Conservation (phyloP, 2,888 invertebrate genomes). For the Amblyjoppa fuscipennis region DNA sequence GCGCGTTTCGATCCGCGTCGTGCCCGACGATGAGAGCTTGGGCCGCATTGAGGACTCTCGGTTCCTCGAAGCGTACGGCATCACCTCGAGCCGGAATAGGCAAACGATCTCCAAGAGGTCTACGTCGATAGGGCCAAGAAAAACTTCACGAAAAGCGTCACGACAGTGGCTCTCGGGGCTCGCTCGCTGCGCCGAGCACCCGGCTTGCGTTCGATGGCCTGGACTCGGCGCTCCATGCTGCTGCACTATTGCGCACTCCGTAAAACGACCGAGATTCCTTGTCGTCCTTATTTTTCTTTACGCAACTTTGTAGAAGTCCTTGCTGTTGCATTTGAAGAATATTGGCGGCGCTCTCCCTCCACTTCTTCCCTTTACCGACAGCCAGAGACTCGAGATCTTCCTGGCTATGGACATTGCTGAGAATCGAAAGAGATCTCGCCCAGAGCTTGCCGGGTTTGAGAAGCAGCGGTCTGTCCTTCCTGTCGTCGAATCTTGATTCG, state of each 20-base stretch:
- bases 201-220: constrained; percentile 57
- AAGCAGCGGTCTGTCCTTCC: constrained; percentile 79
- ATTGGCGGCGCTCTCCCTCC: constrained; percentile 86
- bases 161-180: constrained; percentile 63
- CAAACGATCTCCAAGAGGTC: constrained; percentile 57
- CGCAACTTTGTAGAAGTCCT: constrained; percentile 78
- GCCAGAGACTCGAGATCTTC: constrained; percentile 85
- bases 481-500: not conserved
- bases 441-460: constrained; percentile 90
- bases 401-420: constrained; percentile 85
- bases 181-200: constrained; percentile 52
- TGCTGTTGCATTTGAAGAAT: constrained; percentile 87
- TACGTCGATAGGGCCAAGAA: constrained; percentile 53
- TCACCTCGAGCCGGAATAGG: constrained; percentile 70
- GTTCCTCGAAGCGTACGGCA: constrained; percentile 80
- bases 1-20: constrained; percentile 77
- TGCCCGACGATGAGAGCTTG: constrained; percentile 74
- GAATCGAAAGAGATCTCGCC: constrained; percentile 89
- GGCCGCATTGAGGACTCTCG: constrained; percentile 71
- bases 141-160: no score
- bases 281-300: constrained; percentile 69
- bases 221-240: constrained; percentile 54
- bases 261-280: constrained; percentile 59
- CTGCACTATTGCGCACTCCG: constrained; percentile 48
- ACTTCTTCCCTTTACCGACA: constrained; percentile 86